Evolutionary conservation across 2,888 invertebrate species (phyloP).

Genomic region (Unio delphinus): DNA sequence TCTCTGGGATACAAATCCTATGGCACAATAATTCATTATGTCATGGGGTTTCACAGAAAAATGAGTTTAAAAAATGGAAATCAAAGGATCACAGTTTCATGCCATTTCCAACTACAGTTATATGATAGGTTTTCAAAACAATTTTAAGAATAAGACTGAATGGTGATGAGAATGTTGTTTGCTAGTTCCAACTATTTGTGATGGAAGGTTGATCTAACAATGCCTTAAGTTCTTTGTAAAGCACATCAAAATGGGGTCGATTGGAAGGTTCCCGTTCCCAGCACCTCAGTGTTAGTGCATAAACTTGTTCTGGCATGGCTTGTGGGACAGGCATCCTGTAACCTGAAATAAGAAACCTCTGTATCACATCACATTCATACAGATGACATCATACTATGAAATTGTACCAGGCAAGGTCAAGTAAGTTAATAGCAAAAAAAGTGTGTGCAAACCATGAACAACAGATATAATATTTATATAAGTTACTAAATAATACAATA

Average conservation of each 20-base stretch:
- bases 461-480: no score
- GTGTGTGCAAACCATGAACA: no score
- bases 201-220: constrained; percentile 26
- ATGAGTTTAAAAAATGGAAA: no score
- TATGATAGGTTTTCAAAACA: no score
- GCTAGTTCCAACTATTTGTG: constrained; percentile 21
- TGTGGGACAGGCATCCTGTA: constrained; percentile 94
- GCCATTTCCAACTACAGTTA: no score
- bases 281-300: constrained; percentile 90
- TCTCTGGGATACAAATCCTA: no score
- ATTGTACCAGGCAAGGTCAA: neutral
- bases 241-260: constrained; percentile 92
- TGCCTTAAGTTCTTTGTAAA: constrained; percentile 69
- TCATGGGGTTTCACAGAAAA: no score
- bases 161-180: no score
- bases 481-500: no score
- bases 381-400: neutral
- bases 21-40: no score
- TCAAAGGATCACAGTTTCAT: no score
- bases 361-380: neutral
- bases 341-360: constrained; percentile 75
- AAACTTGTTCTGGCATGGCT: constrained; percentile 89
- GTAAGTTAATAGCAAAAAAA: neutral
- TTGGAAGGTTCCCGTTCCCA: constrained; percentile 95
- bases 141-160: no score